Percentiles rank a stretch among this genome's conserved stretches.
These are phyloP conservation scores for Malthinus seriepunctatus DNA, from an alignment of 2,888 invertebrate species.

Conservation along the genomic window DNA sequence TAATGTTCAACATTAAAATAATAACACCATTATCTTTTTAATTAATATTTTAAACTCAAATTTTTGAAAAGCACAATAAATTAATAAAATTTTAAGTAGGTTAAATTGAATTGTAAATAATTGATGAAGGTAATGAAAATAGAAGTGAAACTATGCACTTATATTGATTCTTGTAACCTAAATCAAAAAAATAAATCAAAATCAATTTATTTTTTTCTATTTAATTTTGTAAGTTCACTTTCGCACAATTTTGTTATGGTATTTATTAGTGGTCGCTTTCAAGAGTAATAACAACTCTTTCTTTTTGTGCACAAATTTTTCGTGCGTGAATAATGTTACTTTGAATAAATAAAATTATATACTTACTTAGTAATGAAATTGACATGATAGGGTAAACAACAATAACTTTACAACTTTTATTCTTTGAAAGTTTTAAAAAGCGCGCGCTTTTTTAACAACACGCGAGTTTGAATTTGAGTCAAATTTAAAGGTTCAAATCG, in stretches of 20 bases:
- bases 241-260: slow-evolving; percentile 1
- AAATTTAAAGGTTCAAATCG: neutral
- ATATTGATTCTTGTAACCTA: too few species aligned
- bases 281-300: neutral
- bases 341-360: slow-evolving; percentile 21
- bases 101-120: too few species aligned
- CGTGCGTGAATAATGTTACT: slow-evolving; percentile 36
- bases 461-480: neutral
- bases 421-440: neutral
- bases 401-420: neutral
- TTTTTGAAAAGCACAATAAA: too few species aligned
- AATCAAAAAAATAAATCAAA: neutral
- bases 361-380: slow-evolving; percentile 12
- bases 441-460: neutral
- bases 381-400: slow-evolving; percentile 3
- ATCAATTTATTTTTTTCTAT: neutral
- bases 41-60: too few species aligned
- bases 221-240: neutral
- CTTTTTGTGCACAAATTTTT: slow-evolving; percentile 31
- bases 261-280: slow-evolving; percentile 1
- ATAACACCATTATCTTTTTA: too few species aligned
- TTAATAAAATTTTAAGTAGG: too few species aligned
- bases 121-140: too few species aligned
- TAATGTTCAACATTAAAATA: too few species aligned
- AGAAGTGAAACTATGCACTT: too few species aligned